Base-by-base conservation (phyloP, 2,113 vertebrate species). In the Rissa tridactyla region DNA sequence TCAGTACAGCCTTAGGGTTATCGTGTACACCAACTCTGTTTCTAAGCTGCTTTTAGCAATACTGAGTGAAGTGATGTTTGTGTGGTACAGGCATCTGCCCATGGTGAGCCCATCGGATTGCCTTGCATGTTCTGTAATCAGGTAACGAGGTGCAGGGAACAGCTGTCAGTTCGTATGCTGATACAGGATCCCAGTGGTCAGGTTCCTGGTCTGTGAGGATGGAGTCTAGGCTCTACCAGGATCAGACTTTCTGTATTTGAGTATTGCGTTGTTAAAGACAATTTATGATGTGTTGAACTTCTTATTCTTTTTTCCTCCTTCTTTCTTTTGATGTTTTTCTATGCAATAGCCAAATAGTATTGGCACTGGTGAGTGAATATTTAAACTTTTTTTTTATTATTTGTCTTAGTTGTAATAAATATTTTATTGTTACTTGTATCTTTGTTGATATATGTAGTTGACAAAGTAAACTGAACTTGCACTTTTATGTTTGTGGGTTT, bases 331-430 rank as follows among this genome's bases (percentile, higher is more conserved):
- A 51, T 80, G 26, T 76, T 66, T 86, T 93, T 87, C 72, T 81
- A 40, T 93, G 86, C 90, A 81, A 86, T 92, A 88, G 19, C 88
- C 82, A 68, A 73, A 73, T 90, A 88, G 29, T 84, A 65, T 52
- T 93, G 94, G 88, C 80, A 75, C 32, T 0, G 96, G 96, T 96
- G 92, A 97, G 96, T 97, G 76, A 81, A 58, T 70, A 89, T 92
- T 94, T 85, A 66, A 61, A 82, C 29, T 72, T 86, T 40, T 76
- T 55, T 27, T 34, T 86, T 88, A 77, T 46, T 18, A 47, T 54
- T 85, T 92, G 29, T 64, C 92, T 22, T 36, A 44, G 25, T 46
- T 61, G 38, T 44, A 42, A 62, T 55, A 82, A 77, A 44, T 70
- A 34, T 62, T 88, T 65, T 62, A 6, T 7, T 62, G 11, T 36